Evolutionary conservation across 1,140 invertebrate species (phyloP).

Genomic region (Pomacea maculata): DNA sequence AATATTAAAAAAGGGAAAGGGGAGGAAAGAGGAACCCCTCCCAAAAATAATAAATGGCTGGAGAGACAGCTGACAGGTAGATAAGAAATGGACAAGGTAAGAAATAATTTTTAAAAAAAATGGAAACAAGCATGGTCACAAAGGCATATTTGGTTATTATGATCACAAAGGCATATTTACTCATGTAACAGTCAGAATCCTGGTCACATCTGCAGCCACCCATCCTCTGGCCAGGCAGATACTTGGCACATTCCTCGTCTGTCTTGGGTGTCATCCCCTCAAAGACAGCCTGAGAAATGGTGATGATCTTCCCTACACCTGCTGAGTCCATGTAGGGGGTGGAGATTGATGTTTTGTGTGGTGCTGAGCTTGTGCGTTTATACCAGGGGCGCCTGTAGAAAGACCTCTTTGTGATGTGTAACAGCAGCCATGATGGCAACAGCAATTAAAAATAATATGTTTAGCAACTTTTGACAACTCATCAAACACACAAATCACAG

Average conservation of each 20-base stretch:
- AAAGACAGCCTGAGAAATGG: slow-evolving; percentile 67
- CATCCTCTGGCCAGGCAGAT: slow-evolving; percentile 43
- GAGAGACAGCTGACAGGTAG: too few relatives aligned
- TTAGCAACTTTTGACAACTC: not conserved
- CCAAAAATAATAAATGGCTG: too few relatives aligned
- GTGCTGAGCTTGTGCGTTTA: slow-evolving; percentile 60
- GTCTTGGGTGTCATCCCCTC: slow-evolving; percentile 64
- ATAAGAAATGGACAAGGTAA: too few relatives aligned
- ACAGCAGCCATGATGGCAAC: not conserved
- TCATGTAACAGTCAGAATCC: slow-evolving; percentile 62
- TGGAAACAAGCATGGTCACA: too few relatives aligned
- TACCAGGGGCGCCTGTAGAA: slow-evolving; percentile 64
- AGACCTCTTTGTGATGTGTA: slow-evolving; percentile 1
- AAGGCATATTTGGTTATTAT: slow-evolving; percentile 22
- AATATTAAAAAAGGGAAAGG: too few relatives aligned
- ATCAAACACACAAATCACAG: not conserved
- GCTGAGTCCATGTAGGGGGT: slow-evolving; percentile 68
- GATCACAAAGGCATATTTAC: slow-evolving; percentile 40
- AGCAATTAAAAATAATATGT: not conserved
- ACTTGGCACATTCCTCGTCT: slow-evolving; percentile 57
- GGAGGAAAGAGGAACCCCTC: too few relatives aligned
- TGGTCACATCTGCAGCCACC: slow-evolving; percentile 64
- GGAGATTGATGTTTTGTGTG: slow-evolving; percentile 66
- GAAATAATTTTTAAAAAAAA: too few relatives aligned
- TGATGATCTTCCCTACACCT: slow-evolving; percentile 67